Percentiles rank a stretch among this genome's conserved stretches.
phyloP scores from a whole-genome alignment of 2,113 vertebrate genomes.

The Sorex araneus region DNA sequence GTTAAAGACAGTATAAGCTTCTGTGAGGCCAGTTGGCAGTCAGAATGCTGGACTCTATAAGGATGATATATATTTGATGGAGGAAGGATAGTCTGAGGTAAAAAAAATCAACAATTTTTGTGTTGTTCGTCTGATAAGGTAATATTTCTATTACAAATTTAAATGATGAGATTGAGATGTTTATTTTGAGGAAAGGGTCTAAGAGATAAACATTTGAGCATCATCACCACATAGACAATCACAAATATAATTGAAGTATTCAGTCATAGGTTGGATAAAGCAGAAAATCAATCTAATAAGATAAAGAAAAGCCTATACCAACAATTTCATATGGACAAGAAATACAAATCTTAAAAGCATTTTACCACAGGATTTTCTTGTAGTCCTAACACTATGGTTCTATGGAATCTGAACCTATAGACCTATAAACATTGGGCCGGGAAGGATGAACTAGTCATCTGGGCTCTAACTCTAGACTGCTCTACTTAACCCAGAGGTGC shows the following conservation, averaged over 20 bases:
- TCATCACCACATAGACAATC: background rate
- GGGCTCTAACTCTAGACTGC: slow-evolving; percentile 28
- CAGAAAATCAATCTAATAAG: background rate
- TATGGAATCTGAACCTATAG: no score
- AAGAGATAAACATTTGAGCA: background rate
- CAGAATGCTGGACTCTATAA: background rate
- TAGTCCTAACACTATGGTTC: no score
- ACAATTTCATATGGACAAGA: background rate
- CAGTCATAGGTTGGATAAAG: background rate
- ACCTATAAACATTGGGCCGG: no score
- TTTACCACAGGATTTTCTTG: background rate
- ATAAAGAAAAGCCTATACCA: background rate
- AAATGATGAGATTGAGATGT: background rate
- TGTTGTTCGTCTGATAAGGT: background rate
- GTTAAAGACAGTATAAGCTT: background rate
- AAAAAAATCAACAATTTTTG: background rate
- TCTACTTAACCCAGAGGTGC: slow-evolving; percentile 68
- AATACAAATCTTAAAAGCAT: background rate
- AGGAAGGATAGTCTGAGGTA: background rate
- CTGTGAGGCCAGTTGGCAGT: background rate
- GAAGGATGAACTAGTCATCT: background rate
- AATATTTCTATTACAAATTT: background rate
- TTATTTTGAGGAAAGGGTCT: background rate
- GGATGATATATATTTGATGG: background rate
- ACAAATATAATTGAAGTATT: background rate